Evolutionary conservation across 2,797 vertebrate genomes (phyloP), one percentile per base, ranked within the genome.

Genomic region (Pygocentrus nattereri): DNA sequence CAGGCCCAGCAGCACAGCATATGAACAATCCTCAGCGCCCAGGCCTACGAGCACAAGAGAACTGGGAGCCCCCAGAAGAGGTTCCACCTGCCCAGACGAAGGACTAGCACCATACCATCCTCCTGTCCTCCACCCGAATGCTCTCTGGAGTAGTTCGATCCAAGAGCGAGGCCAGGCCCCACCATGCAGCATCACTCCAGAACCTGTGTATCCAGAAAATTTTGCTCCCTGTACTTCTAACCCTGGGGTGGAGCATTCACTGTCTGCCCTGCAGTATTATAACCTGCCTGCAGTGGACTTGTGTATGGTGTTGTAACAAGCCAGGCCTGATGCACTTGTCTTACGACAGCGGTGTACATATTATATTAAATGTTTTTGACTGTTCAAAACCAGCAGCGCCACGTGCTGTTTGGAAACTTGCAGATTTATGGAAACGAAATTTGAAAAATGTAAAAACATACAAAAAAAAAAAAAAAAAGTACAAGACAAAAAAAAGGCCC

Each of bases 341-440:
- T 95, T 96, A 96, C 90, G 96, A 97, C 95, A 96, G 97, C 97
- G 96, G 96, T 99, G 98, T 99, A 99, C 95, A 99, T 99, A 99
- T 96, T 99, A 97, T 98, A 97, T 97, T 98, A 95, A n/a, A 97
- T 97, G 97, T 98, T 93, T n/a, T 95, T 97, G 97, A 98, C 97
- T 98, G 97, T 98, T 98, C 95, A 84, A 89, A 89, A 80, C 95
- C 91, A 89, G 96, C 96, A 97, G 96, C 95, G 95, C 96, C 95
- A 95, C 69, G 67, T 96, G 97, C 96, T 96, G 95, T 93, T 91
- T 95, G 95, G 94, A 97, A 94, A 96, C 95, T 96, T 95, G 94
- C 95, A 95, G 94, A 97, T 96, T 95, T 95, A 96, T 89, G 90
- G 87, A 94, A 92, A 90, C 88, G 86, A 92, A 91, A 90, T 90